phyloP scores from a whole-genome alignment of 2,888 invertebrate genomes.

The Allacma fusca region DNA sequence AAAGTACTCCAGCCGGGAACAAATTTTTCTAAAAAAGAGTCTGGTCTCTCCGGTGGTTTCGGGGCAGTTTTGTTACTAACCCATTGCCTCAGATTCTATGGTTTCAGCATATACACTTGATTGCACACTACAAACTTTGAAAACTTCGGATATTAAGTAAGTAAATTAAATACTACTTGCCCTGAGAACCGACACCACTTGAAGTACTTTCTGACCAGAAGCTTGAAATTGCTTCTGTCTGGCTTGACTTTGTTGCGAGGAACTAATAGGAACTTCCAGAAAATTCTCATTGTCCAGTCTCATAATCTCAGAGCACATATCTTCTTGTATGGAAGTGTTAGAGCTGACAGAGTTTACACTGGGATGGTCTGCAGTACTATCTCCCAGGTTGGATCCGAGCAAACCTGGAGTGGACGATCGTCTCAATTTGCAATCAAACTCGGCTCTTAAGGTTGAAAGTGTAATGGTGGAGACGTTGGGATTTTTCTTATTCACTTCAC shows the following conservation, averaged over 20 bases:
- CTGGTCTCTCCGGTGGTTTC: conserved; percentile 58
- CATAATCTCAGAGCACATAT: conserved; percentile 58
- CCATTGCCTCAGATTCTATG: conserved; percentile 57
- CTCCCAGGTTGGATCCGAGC: background rate
- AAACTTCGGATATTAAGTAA: background rate
- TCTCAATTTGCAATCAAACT: conserved; percentile 2
- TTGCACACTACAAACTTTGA: too few species aligned
- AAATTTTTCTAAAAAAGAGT: conserved; percentile 61
- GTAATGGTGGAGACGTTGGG: background rate
- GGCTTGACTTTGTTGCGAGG: background rate
- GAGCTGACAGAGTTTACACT: conserved; percentile 52
- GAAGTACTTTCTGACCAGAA: conserved; percentile 29
- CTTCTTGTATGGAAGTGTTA: conserved; percentile 57
- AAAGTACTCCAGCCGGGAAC: conserved; percentile 56
- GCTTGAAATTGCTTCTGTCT: background rate
- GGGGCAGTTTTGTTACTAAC: conserved; percentile 60
- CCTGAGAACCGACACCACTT: conserved; percentile 38
- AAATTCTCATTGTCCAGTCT: conserved; percentile 49
- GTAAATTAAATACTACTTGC: conserved; percentile 29
- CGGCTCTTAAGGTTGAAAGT: background rate
- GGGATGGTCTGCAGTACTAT: conserved; percentile 32
- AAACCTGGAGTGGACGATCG: conserved; percentile 35
- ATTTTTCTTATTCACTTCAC: background rate
- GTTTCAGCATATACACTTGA: background rate
- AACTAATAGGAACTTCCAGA: conserved; percentile 3